Evolutionary conservation across 2,888 invertebrate genomes (phyloP), one percentile per base, ranked within the genome.

Genomic region (Polydesmus complanatus): DNA sequence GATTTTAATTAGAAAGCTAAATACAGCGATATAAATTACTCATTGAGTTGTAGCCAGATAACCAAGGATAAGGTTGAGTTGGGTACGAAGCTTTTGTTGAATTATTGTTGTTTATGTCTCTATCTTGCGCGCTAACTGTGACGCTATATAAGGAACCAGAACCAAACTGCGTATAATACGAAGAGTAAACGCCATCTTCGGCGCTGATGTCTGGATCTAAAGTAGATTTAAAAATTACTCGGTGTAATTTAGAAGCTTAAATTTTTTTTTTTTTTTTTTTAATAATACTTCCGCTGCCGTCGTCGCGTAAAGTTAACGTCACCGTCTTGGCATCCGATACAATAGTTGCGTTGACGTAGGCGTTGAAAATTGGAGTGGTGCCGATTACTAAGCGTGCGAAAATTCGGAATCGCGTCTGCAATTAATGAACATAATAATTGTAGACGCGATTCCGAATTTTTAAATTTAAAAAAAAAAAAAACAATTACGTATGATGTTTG

Each of bases 71-170:
- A 22, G 21, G 3, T 22, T 1, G n/a, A 3, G 18, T 56, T 2
- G 56, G 56, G 48, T 56, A 56, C 5, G 22, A 48, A 23, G 56
- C 68, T 55, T 67, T 64, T 48, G 68, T 68, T 25, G 64, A 61
- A 58, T 68, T 68, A n/a, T n/a, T n/a, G n/a, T n/a, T n/a, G n/a
- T n/a, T n/a, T n/a, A n/a, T n/a, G n/a, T n/a, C n/a, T n/a, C n/a
- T n/a, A 37, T 70, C 69, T 51, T 66, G 65, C 50, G 70, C 68
- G 21, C 65, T 62, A 19, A 73, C 67, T 2, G 66, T 68, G 27
- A 74, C 69, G 60, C 68, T 70, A 65, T 74, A 74, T 47, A 14
- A 14, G 3, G 23, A 2, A 21, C 5, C 2, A 14, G 1, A 37
- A n/a, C n/a, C 37, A 23, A 52, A 27, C 21, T 51, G 27, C 1